phyloP scores from a whole-genome alignment of 2,797 vertebrate genomes.

The Brachyrhaphis roseni region DNA sequence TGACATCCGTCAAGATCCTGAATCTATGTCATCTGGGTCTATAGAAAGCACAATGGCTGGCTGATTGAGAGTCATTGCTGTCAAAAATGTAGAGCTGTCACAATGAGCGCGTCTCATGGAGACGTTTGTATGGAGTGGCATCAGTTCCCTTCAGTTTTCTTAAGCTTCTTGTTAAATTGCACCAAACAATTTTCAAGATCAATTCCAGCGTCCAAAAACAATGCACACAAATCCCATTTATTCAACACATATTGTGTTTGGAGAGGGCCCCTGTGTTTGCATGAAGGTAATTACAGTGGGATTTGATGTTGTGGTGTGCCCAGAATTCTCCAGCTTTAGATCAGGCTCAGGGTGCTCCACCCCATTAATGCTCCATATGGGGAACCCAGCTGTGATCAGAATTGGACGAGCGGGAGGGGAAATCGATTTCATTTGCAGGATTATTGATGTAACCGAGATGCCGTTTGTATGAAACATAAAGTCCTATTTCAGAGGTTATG shows the following conservation, averaged over 20 bases:
- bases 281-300: conserved; percentile 86
- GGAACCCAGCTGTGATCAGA: conserved; percentile 87
- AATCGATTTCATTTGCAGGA: conserved; percentile 89
- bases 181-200: conserved; percentile 82
- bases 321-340: conserved; percentile 83
- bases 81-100: conserved; percentile 56
- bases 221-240: conserved; percentile 81
- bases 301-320: conserved; percentile 85
- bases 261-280: conserved; percentile 80
- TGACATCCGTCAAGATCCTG: conserved; percentile 61
- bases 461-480: conserved; percentile 85
- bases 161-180: conserved; percentile 79
- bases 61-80: conserved; percentile 52
- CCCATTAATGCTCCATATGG: conserved; percentile 86
- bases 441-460: conserved; percentile 85
- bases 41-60: conserved; percentile 46
- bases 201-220: conserved; percentile 79
- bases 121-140: conserved; percentile 62
- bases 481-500: conserved; percentile 85
- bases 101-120: conserved; percentile 50
- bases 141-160: conserved; percentile 66
- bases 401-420: conserved; percentile 85
- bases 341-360: conserved; percentile 81
- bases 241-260: conserved; percentile 79
- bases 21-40: conserved; percentile 58